These are phyloP conservation scores for Acrocephalus arundinaceus DNA, from an alignment of 2,113 vertebrate species.

Conservation along the genomic window DNA sequence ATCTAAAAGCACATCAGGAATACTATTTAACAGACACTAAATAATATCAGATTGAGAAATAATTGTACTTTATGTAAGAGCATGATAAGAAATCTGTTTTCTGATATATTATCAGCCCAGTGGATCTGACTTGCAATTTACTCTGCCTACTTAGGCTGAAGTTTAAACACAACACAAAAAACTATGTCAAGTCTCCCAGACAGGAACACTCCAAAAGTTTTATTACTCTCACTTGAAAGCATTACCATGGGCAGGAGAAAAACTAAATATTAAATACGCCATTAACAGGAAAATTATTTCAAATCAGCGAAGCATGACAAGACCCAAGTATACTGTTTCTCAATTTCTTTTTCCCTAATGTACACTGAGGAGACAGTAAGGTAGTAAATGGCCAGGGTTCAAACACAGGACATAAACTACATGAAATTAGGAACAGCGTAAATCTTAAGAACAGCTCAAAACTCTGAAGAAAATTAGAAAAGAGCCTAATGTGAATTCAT, in stretches of 20 bases:
- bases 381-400: constrained; percentile 3
- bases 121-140: not conserved
- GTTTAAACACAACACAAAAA: constrained; percentile 1
- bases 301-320: constrained; percentile 11
- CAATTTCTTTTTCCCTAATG: not conserved
- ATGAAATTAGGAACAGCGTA: not conserved
- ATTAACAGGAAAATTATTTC: constrained; percentile 33
- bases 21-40: not conserved
- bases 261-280: constrained; percentile 37
- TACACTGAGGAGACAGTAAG: not conserved
- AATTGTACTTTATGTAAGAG: not conserved
- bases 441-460: not conserved
- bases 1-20: not conserved
- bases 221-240: constrained; percentile 20
- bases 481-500: not conserved
- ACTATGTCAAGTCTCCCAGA: not conserved
- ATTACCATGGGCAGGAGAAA: not conserved
- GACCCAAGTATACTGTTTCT: not conserved
- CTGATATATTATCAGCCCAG: not conserved
- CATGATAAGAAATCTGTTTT: not conserved
- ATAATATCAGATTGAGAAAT: not conserved
- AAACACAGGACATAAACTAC: not conserved
- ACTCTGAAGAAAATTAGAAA: not conserved
- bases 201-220: not conserved
- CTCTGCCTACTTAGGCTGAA: not conserved